phyloP scores from a whole-genome alignment of 2,888 invertebrate species.

The Tromatobia lineatoria region DNA sequence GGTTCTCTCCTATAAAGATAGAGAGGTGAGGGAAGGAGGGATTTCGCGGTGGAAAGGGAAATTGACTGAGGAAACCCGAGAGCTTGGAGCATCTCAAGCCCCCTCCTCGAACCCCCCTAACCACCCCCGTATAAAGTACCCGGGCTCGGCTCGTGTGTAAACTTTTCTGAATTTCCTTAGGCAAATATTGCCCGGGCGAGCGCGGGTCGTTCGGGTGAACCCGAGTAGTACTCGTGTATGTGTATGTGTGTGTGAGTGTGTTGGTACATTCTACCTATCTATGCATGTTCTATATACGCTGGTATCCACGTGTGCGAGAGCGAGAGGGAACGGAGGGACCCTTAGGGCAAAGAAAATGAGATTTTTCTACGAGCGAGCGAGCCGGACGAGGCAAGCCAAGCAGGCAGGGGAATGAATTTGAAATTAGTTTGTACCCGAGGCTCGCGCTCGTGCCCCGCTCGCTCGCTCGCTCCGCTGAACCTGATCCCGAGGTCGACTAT shows the following conservation, averaged over 20 bases:
- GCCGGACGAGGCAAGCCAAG: constrained; percentile 66
- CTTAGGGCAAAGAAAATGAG: constrained; percentile 84
- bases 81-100: constrained; percentile 48
- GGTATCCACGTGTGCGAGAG: constrained; percentile 21
- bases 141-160: constrained; percentile 81
- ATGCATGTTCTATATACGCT: background rate
- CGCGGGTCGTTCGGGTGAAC: constrained; percentile 67
- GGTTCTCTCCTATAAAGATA: constrained; percentile 42
- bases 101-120: constrained; percentile 53
- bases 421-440: constrained; percentile 82
- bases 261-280: constrained; percentile 25
- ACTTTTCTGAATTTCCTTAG: constrained; percentile 84
- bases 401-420: constrained; percentile 81
- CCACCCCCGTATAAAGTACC: constrained; percentile 72
- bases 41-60: constrained; percentile 70
- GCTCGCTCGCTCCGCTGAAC: constrained; percentile 54
- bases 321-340: constrained; percentile 76
- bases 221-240: constrained; percentile 42
- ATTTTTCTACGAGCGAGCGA: constrained; percentile 80
- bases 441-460: constrained; percentile 66
- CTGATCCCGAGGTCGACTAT: constrained; percentile 64
- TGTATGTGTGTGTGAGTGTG: constrained; percentile 6
- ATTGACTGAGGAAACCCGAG: constrained; percentile 74
- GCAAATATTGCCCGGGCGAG: constrained; percentile 83
- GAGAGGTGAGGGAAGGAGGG: constrained; percentile 36